Evolutionary conservation across 1,140 invertebrate species (phyloP).

Genomic region (Zelostemma sp.): DNA sequence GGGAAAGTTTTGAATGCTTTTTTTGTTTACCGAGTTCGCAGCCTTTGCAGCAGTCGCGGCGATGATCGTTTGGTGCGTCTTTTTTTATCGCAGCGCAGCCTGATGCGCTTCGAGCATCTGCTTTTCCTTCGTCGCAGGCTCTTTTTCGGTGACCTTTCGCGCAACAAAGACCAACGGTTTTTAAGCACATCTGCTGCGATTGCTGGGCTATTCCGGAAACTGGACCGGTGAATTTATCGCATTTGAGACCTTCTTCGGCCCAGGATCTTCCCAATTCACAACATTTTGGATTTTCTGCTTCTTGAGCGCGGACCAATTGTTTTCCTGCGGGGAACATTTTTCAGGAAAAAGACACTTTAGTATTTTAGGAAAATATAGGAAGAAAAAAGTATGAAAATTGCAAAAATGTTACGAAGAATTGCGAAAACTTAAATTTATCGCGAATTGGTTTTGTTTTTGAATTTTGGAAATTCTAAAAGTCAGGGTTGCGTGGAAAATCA

Average conservation of each 20-base stretch:
- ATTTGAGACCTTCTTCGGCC: conserved; percentile 67
- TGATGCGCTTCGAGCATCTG: conserved; percentile 64
- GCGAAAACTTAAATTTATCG: no score
- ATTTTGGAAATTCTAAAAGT: no score
- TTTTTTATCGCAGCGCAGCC: conserved; percentile 53
- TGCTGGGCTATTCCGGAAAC: conserved; percentile 63
- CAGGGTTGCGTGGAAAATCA: no score
- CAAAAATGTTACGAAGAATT: no score
- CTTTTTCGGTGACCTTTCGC: conserved; percentile 58
- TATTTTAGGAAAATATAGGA: no score
- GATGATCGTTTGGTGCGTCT: conserved; percentile 54
- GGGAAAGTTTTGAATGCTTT: neutral
- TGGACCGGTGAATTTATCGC: conserved; percentile 66
- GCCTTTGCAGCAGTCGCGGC: conserved; percentile 72
- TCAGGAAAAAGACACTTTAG: neutral
- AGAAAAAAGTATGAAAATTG: no score
- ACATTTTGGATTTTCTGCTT: conserved; percentile 70
- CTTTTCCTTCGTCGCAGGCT: conserved; percentile 69
- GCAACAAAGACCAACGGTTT: conserved; percentile 71
- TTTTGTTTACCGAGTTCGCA: conserved; percentile 69
- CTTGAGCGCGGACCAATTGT: conserved; percentile 7
- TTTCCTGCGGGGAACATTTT: neutral
- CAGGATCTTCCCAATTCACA: conserved; percentile 69
- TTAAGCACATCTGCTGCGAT: conserved; percentile 69
- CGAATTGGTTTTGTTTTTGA: no score